Base-by-base conservation (phyloP, 2,888 invertebrate genomes). In the Amorpha juglandis region DNA sequence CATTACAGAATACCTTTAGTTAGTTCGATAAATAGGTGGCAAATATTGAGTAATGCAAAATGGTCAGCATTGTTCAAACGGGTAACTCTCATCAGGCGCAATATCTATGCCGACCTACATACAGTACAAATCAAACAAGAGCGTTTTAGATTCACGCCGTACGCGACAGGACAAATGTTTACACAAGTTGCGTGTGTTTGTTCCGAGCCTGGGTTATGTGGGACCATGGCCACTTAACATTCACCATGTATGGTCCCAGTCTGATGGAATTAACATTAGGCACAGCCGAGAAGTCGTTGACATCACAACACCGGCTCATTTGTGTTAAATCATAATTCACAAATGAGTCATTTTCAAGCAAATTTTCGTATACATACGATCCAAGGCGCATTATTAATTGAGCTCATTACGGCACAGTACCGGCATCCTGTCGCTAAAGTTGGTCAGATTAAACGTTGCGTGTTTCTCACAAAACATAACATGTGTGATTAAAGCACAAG, bases 401-500 rank as follows among this genome's bases (percentile, higher is more conserved):
- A 6, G 58, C 42, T 42, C 58, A 42, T 58, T 58, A 58, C 16
- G 16, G 12, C 38, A 4, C 6, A 42, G 11, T 9, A 11, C n/a
- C 8, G 35, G 19, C 58, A 42, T 58, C 42, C 58, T 42, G 58
- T 58, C 38, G 58, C 2, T 19, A 16, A 52, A 14, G 19, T 42
- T 50, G 3, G 58, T 58, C 42, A 58, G 16, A 68, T 45, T 73
- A 74, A 68, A 67, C 69, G 69, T 71, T 71, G 72, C 67, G 63
- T 67, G 66, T 69, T 62, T 72, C 65, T 65, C 45, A 45, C 45
- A 45, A 45, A 45, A 45, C 64, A 64, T 68, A 69, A 68, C 70
- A 66, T 70, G 65, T 65, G 68, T 70, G 80, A 82, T 81, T 81
- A 76, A 70, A 68, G 64, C 67, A 68, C 66, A 52, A 70, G 77